Evolutionary conservation across 1,140 invertebrate genomes (phyloP).

Genomic region (Habropoda laboriosa): DNA sequence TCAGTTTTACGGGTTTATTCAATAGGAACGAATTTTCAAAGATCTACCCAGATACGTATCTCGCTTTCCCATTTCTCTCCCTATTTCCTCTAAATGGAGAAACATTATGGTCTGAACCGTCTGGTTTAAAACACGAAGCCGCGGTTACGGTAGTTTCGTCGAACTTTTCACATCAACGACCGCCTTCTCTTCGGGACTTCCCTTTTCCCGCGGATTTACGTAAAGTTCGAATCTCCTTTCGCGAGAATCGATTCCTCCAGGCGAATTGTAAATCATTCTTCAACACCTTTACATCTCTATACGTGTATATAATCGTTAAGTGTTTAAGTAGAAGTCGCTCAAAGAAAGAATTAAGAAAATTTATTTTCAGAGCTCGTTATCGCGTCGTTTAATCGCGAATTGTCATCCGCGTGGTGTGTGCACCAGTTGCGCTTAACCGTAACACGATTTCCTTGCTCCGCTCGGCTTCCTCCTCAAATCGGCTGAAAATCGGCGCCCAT

Average conservation of each 20-base stretch:
- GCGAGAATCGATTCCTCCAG: background rate
- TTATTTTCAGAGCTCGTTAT: background rate
- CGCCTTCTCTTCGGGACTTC: too few relatives aligned
- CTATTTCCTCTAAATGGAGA: conserved; percentile 67
- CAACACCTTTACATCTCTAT: background rate
- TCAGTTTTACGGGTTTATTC: background rate
- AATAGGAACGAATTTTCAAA: conserved; percentile 34
- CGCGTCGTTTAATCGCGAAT: background rate
- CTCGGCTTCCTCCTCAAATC: background rate
- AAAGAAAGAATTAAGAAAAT: conserved; percentile 3
- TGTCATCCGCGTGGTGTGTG: conserved; percentile 7
- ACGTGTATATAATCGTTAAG: background rate
- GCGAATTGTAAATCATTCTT: background rate
- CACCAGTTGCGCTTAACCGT: background rate
- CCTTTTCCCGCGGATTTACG: too few relatives aligned
- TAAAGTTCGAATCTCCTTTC: too few relatives aligned
- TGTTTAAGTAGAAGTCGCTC: background rate
- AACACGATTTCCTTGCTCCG: background rate
- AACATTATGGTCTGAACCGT: conserved; percentile 66
- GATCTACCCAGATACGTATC: background rate
- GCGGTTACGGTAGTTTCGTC: too few relatives aligned
- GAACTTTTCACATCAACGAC: too few relatives aligned
- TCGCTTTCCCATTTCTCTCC: conserved; percentile 48
- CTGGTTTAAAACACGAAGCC: too few relatives aligned
- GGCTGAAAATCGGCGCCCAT: conserved; percentile 30